A percentile compares a stretch with the other conserved stretches of the same genome.
Evolutionary conservation across 2,888 invertebrate genomes (phyloP).

Genomic region (Leucoma salicis): DNA sequence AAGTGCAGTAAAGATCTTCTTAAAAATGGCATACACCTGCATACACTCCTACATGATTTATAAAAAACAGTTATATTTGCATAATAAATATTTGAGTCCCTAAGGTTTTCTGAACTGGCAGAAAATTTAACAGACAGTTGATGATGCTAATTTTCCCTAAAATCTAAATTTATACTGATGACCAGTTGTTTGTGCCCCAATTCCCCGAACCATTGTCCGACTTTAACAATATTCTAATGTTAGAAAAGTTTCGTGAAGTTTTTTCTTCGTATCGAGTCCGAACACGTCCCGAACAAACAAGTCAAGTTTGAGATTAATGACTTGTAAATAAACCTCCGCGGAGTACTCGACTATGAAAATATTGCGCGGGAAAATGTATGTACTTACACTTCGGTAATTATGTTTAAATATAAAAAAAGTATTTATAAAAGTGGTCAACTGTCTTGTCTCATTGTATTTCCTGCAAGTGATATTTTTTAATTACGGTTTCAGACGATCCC

Average conservation of each 20-base stretch:
- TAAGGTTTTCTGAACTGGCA: neutral
- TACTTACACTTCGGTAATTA: no score
- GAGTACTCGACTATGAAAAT: slow-evolving; percentile 14
- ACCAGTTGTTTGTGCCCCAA: slow-evolving; percentile 20
- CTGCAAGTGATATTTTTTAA: no score
- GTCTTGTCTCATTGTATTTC: no score
- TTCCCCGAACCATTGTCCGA: slow-evolving; percentile 5
- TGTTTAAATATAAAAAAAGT: no score
- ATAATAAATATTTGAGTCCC: no score
- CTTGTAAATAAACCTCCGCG: slow-evolving; percentile 28
- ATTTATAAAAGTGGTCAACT: no score
- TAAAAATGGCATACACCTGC: no score
- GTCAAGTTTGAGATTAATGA: slow-evolving; percentile 34
- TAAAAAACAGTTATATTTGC: no score
- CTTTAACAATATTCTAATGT: slow-evolving; percentile 19
- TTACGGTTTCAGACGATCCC: no score
- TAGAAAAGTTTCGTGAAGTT: slow-evolving; percentile 15
- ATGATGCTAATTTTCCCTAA: slow-evolving; percentile 17
- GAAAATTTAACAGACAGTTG: slow-evolving; percentile 15
- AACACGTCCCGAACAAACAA: slow-evolving; percentile 23
- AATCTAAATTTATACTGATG: slow-evolving; percentile 33
- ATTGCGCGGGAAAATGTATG: slow-evolving; percentile 2
- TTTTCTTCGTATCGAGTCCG: slow-evolving; percentile 13
- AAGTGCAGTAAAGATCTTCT: no score
- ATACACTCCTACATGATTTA: no score